Conservation (phyloP, 2,113 vertebrate genomes). For the Zapornia atra region DNA sequence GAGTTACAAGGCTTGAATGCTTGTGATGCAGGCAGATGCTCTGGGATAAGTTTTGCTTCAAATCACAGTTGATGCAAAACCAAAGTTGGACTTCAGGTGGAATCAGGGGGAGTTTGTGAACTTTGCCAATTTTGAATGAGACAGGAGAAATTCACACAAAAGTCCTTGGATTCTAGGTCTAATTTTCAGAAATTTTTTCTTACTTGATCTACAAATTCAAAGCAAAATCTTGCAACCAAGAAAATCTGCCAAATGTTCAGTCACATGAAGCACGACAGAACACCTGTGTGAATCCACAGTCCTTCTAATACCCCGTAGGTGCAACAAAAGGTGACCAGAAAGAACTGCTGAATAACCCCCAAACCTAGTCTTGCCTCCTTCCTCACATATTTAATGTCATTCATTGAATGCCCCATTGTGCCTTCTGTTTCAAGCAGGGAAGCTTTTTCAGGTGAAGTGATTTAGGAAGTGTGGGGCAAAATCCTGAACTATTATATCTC, state of each 20-base stretch:
- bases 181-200: neutral
- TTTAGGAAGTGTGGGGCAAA: neutral
- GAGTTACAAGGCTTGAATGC: neutral
- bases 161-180: neutral
- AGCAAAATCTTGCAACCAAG: neutral
- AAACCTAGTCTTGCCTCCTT: neutral
- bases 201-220: neutral
- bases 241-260: neutral
- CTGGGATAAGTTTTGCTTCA: neutral
- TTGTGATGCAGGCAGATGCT: neutral
- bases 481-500: neutral
- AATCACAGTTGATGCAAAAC: neutral
- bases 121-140: neutral
- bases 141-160: neutral
- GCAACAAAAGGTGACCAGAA: neutral
- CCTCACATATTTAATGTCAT: neutral
- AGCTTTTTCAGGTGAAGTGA: neutral
- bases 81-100: neutral
- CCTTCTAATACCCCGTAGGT: neutral
- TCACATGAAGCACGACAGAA: neutral
- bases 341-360: neutral
- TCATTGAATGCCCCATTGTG: neutral
- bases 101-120: neutral
- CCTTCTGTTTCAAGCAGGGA: neutral
- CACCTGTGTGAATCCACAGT: neutral